Base-by-base conservation (phyloP, 2,113 vertebrate species). In the Silurus asotus region DNA sequence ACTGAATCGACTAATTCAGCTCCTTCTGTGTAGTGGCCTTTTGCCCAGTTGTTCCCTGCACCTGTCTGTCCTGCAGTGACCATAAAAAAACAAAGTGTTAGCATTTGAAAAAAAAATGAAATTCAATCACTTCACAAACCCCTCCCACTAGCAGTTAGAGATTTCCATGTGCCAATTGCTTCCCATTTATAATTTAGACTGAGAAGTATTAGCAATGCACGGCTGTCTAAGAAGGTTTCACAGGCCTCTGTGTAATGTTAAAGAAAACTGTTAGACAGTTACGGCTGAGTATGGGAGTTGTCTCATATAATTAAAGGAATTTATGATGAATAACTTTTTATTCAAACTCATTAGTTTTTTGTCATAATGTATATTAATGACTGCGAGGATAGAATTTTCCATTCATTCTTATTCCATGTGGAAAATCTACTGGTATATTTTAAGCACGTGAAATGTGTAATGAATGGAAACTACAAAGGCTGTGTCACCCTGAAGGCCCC, bases 1-100 rank as follows among this genome's bases (percentile, higher is more conserved):
- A 97, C 96, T 0, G 97, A 95, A 88, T 98, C 97, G 87, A 97
- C 96, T 20, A 99, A 92, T 94, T 99, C 97, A 3, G 97, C 97
- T 67, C 97, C 97, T 94, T 98, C 97, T 0, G 97, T 98, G 82
- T 98, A 98, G 91, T 98, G 97, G 91, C 97, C 97, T 92, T 98
- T 98, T 1, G 97, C 97, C 97, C 97, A 98, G 94, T 98, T 98
- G 94, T 98, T 98, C 62, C 97, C 96, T 0, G 97, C 97, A 88
- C 97, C 97, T 25, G 96, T 98, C 93, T 98, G 97, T 91, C 97
- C 97, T 98, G 92, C 62, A 90, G 91, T 65, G 86, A 88, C 88
- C 89, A 25, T 83, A 84, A 76, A 89, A 59, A 89, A 59, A 81
- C 28, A 90, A 77, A 28, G n/a, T 5, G 6, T 86, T 85, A 65